Conservation (phyloP, 2,888 invertebrate species). For the Pristionchus mayeri region DNA sequence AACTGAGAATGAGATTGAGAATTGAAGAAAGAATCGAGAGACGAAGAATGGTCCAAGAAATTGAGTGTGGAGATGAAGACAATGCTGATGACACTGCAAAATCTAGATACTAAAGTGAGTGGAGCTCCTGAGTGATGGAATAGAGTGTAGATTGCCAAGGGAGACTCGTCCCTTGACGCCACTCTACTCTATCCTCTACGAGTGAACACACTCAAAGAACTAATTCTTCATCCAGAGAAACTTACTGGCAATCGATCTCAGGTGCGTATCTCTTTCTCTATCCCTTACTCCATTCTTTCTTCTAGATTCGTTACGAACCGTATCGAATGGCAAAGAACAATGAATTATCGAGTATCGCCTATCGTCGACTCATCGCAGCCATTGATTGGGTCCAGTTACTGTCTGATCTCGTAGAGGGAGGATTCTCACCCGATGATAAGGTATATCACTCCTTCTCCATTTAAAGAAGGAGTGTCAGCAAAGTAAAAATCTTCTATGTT, state of each 20-base stretch:
- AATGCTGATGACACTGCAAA: slow-evolving; percentile 71
- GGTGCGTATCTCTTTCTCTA: slow-evolving; percentile 51
- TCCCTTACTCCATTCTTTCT: not conserved
- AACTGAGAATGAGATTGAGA: not conserved
- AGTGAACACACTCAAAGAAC: slow-evolving; percentile 67
- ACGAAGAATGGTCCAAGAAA: slow-evolving; percentile 68
- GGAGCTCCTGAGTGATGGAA: not conserved
- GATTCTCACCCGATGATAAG: slow-evolving; percentile 66
- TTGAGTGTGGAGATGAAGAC: slow-evolving; percentile 73
- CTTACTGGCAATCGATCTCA: slow-evolving; percentile 71
- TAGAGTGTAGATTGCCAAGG: slow-evolving; percentile 56
- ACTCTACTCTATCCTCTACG: slow-evolving; percentile 70
- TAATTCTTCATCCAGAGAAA: slow-evolving; percentile 67
- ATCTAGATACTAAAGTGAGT: slow-evolving; percentile 70
- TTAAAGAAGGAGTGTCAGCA: not conserved
- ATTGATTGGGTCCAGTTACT: slow-evolving; percentile 73
- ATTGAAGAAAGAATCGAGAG: slow-evolving; percentile 5
- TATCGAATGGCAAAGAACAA: slow-evolving; percentile 73
- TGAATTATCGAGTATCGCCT: slow-evolving; percentile 71
- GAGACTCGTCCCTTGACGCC: slow-evolving; percentile 69
- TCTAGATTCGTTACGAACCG: slow-evolving; percentile 72
- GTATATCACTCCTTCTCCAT: slow-evolving; percentile 47
- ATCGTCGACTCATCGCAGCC: slow-evolving; percentile 72
- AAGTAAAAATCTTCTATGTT: too few species aligned
- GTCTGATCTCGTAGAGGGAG: slow-evolving; percentile 66